Evolutionary conservation across 2,797 vertebrate genomes (phyloP), one percentile per base, ranked within the genome.

Genomic region (Mionectes olivaceus): DNA sequence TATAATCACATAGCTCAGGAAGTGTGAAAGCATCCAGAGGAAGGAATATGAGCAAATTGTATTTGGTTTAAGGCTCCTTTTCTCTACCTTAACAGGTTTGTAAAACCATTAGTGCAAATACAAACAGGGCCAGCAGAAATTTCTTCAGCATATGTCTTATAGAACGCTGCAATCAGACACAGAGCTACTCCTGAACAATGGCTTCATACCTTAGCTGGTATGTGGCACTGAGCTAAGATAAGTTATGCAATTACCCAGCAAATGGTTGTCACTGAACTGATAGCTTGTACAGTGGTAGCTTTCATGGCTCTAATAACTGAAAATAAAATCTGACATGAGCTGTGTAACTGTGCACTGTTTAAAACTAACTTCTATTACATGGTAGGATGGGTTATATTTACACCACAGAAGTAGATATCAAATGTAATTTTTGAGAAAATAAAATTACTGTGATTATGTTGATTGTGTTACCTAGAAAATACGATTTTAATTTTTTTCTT

Each of bases 291-390:
- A 85, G 52, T 69, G 70, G 52, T 46, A 87, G 35, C 70, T 94
- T 96, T 86, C 91, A 59, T 47, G 55, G 76, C 39, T 79, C 39
- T 79, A 87, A 89, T 79, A 89, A 79, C 24, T 23, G 52, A 77
- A 87, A 94, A 93, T 30, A 90, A 63, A 95, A 90, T 82, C 44
- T 84, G 60, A 70, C 19, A 49, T 44, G 28, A 84, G 28, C 76
- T 86, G 19, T 63, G 59, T 61, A 86, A 77, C 64, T 53, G 39
- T 50, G 33, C 43, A 44, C 55, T 83, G 37, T 63, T 83, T 69
- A 81, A 90, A 91, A 83, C 69, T 5, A 78, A 86, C 82, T 88
- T 88, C 50, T 90, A 9, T 83, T 82, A 69, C 23, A 35, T 65
- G 50, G 53, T 69, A 81, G 43, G 28, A 44, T 76, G 39, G n/a